These are phyloP conservation scores for Theonella swinhoei DNA, from an alignment of 37 sponge, comb jelly and placozoan genomes.

Conservation along the genomic window DNA sequence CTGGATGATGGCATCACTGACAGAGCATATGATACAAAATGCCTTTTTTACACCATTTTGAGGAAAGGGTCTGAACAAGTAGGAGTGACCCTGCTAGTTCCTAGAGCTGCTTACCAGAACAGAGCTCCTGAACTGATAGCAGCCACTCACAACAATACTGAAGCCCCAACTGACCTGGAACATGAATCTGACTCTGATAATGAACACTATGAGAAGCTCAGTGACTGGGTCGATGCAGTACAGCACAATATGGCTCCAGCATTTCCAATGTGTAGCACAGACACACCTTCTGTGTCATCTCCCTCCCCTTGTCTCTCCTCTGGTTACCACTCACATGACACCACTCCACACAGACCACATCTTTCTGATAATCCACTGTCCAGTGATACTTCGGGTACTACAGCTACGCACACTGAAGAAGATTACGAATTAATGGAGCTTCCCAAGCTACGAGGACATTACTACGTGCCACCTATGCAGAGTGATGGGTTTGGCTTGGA, in stretches of 20 bases:
- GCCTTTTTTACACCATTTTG: neutral
- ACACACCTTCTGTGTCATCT: neutral
- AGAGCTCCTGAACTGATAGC: neutral
- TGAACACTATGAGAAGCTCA: neutral
- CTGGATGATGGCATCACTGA: neutral
- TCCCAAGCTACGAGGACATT: neutral
- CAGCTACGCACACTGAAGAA: neutral
- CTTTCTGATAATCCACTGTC: neutral
- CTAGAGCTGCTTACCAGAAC: too few species aligned
- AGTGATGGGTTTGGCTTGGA: neutral
- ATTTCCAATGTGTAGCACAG: neutral
- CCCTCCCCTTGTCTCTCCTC: neutral
- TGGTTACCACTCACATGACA: neutral
- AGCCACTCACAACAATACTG: neutral
- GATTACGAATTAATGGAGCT: neutral
- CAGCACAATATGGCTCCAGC: neutral
- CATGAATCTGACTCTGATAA: neutral
- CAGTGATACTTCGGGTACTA: neutral
- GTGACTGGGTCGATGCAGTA: neutral
- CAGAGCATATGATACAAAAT: neutral
- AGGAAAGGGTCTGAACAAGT: neutral
- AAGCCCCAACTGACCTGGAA: neutral
- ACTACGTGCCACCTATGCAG: neutral
- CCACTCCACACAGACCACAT: too few species aligned
- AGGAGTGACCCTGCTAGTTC: neutral